Percentiles rank a stretch among this genome's conserved stretches.
phyloP scores from a whole-genome alignment of 2,113 vertebrate genomes.

The Calonectris borealis region DNA sequence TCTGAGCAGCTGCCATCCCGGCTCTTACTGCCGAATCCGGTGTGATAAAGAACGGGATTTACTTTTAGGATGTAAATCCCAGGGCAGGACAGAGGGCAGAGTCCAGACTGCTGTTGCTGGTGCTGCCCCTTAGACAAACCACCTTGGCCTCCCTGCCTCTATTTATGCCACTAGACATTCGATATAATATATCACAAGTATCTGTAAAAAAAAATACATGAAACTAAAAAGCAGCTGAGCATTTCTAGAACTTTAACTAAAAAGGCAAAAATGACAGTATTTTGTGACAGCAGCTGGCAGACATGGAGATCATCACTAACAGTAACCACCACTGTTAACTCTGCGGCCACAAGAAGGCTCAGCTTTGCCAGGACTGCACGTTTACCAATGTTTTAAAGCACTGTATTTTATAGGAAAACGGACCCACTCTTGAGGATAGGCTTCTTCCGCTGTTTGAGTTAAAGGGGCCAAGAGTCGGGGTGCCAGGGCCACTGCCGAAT shows the following conservation, averaged over 20 bases:
- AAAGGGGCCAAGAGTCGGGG: neutral
- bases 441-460: neutral
- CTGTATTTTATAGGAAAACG: neutral
- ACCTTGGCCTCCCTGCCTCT: neutral
- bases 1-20: neutral
- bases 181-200: neutral
- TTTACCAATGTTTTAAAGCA: neutral
- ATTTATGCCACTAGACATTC: neutral
- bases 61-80: neutral
- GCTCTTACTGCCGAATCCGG: neutral
- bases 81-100: neutral
- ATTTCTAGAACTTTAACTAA: neutral
- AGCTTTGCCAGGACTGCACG: neutral
- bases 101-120: neutral
- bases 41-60: neutral
- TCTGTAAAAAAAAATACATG: neutral
- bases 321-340: neutral
- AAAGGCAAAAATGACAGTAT: neutral
- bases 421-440: neutral
- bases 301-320: too few species aligned
- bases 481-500: accelerated
- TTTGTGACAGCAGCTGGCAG: neutral
- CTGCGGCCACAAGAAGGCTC: neutral
- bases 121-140: neutral
- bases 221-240: neutral